Evolutionary conservation across 2,797 vertebrate genomes (phyloP), one percentile per base, ranked within the genome.

Genomic region (Vespertilio murinus): DNA sequence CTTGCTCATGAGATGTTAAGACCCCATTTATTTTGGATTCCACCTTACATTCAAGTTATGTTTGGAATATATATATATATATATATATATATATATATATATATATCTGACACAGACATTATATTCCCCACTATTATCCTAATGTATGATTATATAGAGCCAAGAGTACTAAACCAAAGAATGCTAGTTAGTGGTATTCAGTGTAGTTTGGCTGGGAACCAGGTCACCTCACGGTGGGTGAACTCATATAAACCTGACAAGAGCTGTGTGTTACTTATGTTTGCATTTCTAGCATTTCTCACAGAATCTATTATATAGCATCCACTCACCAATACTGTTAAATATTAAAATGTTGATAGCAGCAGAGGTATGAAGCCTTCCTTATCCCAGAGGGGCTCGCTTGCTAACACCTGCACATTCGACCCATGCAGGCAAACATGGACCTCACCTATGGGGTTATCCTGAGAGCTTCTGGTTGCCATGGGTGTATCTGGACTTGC

Each of bases 391-490:
- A 81, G 71, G 7, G 35, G 8, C 14, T 81, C 2, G 0, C 30
- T 47, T 67, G 67, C 74, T 42, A 33, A 69, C 42, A 73, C 56
- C 45, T 42, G 38, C 28, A 18, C 11, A 25, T 28, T 25, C 4
- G 9, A 25, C 54, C 45, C 6, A 11, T 3, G 8, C 16, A 59
- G 77, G 17, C 35, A 49, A 40, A 49, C 6, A 18, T 18, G 38
- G 18, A 88, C 88, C 73, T 94, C 54, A 81, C 47, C 94, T 94
- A 8, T 28, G 28, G 65, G 78, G 64, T 54, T 40, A 70, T 91
- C 90, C 92, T 92, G 88, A 75, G 47, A 33, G 47, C 88, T 94
- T 42, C 54, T 91, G 56, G 73, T 65, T 79, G 86, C 85, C 14
- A 23, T 71, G 83, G 83, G 80, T 0, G 5, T 40, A 0, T 22